Evolutionary conservation across 2,113 vertebrate species (phyloP).

Genomic region (Pterocles gutturalis): DNA sequence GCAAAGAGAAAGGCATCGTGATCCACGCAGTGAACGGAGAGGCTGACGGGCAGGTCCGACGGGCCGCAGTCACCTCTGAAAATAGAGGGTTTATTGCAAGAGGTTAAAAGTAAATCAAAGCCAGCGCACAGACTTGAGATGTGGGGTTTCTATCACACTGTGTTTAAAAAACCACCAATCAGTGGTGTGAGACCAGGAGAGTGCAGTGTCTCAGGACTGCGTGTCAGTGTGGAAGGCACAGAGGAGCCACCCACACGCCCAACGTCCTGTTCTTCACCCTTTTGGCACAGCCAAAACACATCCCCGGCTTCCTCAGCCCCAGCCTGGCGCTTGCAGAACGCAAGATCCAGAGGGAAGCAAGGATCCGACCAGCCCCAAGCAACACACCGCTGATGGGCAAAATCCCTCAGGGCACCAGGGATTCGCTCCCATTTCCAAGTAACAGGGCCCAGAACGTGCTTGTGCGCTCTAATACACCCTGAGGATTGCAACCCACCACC

Average conservation of each 20-base stretch:
- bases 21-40: constrained; percentile 87
- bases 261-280: not conserved
- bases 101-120: not conserved
- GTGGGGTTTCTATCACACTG: not conserved
- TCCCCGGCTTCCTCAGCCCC: not conserved
- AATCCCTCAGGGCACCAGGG: too few species aligned
- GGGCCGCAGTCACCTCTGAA: constrained; percentile 85
- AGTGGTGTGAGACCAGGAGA: not conserved
- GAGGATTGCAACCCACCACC: fast-evolving
- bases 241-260: not conserved
- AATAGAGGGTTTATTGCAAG: not conserved
- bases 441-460: not conserved
- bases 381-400: fast-evolving
- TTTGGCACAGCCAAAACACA: not conserved
- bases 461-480: fast-evolving
- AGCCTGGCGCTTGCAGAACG: not conserved
- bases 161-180: not conserved
- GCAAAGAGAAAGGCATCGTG: constrained; percentile 91
- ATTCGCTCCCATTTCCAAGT: not conserved
- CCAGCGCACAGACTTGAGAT: fast-evolving
- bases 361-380: not conserved
- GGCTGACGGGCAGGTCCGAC: constrained; percentile 83
- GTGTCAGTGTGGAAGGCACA: fast-evolving
- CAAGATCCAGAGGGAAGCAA: not conserved
- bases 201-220: not conserved